phyloP scores from a whole-genome alignment of 2,113 vertebrate species.

The Brienomyrus longianalis region DNA sequence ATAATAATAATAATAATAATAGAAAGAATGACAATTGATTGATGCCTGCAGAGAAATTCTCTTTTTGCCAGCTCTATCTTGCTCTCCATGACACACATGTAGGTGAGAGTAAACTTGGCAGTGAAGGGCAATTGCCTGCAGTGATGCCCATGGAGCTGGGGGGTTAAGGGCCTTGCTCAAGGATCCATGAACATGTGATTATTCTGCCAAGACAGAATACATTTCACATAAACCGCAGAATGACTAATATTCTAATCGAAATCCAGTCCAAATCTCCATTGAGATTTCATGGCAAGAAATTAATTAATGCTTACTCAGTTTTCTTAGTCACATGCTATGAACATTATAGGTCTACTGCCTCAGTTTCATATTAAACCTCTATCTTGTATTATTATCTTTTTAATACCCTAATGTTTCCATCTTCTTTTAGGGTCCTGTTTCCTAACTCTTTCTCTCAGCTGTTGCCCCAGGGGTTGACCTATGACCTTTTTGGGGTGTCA shows the following conservation, averaged over 20 bases:
- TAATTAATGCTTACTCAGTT: background rate
- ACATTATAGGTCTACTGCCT: background rate
- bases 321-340: background rate
- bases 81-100: too few relatives aligned
- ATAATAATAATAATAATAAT: background rate
- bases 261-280: background rate
- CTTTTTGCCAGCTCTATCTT: too few relatives aligned
- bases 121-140: background rate
- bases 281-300: background rate
- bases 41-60: background rate
- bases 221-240: background rate
- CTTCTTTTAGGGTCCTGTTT: background rate
- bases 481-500: slow-evolving; percentile 33
- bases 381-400: background rate
- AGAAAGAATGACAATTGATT: background rate
- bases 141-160: background rate
- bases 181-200: background rate
- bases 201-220: background rate
- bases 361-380: background rate
- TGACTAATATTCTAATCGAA: background rate
- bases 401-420: background rate
- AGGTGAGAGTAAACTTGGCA: too few relatives aligned
- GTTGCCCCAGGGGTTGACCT: slow-evolving; percentile 28
- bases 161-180: background rate
- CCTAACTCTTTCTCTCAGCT: slow-evolving; percentile 10